Evolutionary conservation across 23 tunicate species (phyloP).

Genomic region (Trididemnum miniatum): DNA sequence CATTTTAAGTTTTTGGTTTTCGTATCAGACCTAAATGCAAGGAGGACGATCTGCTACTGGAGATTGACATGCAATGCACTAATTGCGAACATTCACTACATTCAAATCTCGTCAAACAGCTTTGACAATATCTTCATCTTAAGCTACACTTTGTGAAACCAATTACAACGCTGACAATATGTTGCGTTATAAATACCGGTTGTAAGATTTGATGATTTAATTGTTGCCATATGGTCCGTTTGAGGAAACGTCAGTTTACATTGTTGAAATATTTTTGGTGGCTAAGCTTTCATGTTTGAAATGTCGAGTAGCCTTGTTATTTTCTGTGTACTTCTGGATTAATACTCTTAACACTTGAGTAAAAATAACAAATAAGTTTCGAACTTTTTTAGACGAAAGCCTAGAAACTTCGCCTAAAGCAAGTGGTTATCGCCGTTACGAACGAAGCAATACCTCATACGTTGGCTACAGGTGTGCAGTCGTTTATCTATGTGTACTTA

Average conservation of each 20-base stretch:
- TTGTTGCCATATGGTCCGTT: not conserved
- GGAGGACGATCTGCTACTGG: too few relatives aligned
- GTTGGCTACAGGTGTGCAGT: conserved; percentile 42
- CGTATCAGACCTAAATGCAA: too few relatives aligned
- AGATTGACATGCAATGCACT: too few relatives aligned
- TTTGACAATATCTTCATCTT: too few relatives aligned
- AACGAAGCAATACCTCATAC: conserved; percentile 34
- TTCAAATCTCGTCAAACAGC: too few relatives aligned
- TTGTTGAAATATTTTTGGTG: not conserved
- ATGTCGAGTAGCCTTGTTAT: not conserved
- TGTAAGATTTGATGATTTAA: not conserved
- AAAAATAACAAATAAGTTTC: not conserved
- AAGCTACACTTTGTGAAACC: not conserved
- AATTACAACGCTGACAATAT: not conserved
- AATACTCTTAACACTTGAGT: not conserved
- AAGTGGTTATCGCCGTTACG: not conserved
- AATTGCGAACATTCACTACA: too few relatives aligned
- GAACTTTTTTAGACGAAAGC: conserved; percentile 15
- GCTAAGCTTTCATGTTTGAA: not conserved
- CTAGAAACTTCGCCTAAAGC: conserved; percentile 38
- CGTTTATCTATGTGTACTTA: too few relatives aligned
- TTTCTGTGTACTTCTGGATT: not conserved
- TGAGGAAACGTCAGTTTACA: too few relatives aligned
- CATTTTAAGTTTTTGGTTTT: too few relatives aligned
- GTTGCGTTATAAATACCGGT: not conserved